These are phyloP conservation scores for Leucoraja erinaceus DNA, from an alignment of 2,113 vertebrate genomes.

Conservation along the genomic window DNA sequence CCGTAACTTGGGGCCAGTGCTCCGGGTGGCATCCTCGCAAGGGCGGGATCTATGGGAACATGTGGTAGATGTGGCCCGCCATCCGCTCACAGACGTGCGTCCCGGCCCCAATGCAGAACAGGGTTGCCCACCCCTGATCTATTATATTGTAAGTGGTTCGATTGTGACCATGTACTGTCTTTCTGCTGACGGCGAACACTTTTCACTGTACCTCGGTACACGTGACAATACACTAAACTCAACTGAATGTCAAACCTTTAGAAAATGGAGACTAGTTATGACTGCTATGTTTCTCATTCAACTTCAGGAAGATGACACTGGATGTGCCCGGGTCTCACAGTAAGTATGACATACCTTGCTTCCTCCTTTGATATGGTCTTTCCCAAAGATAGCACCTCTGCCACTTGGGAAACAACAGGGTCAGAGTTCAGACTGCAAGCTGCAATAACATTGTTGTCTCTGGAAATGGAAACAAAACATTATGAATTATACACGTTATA, in stretches of 20 bases:
- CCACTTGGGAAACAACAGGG: conserved; percentile 64
- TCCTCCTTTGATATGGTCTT: conserved; percentile 64
- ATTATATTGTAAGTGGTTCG: too few species aligned
- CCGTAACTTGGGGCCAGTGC: too few species aligned
- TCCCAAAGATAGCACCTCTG: conserved; percentile 65
- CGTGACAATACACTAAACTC: too few species aligned
- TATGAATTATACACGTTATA: not conserved
- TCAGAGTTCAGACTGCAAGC: conserved; percentile 76
- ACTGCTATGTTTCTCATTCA: not conserved
- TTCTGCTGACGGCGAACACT: too few species aligned
- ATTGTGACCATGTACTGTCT: too few species aligned
- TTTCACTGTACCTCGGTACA: too few species aligned
- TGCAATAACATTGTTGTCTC: conserved; percentile 64
- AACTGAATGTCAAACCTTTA: not conserved
- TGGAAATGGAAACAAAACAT: conserved; percentile 26
- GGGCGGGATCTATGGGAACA: too few species aligned
- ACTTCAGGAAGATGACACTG: not conserved
- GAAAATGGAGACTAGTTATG: not conserved
- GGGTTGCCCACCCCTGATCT: too few species aligned
- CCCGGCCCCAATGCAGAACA: too few species aligned
- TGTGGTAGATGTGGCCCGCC: too few species aligned
- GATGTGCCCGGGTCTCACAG: not conserved
- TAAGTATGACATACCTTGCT: conserved; percentile 62
- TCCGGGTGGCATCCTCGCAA: too few species aligned
- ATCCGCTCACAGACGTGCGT: too few species aligned